phyloP scores from a whole-genome alignment of 2,888 invertebrate genomes.

The Chironomus tentans region DNA sequence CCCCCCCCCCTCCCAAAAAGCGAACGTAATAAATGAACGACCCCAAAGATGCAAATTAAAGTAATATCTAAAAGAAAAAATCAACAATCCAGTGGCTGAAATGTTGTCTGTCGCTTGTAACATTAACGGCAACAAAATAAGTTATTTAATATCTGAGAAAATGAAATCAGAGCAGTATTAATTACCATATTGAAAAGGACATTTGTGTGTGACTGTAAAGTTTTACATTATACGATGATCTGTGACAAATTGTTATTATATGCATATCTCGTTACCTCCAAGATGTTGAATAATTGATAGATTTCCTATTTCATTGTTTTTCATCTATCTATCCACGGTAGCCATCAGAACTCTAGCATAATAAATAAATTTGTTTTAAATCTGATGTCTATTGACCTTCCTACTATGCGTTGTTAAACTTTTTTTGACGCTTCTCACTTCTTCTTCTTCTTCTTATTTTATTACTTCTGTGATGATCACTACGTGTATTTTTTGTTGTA shows the following conservation, averaged over 20 bases:
- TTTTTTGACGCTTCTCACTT: no score
- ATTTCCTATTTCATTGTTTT: neutral
- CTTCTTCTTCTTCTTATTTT: no score
- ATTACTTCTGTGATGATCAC: no score
- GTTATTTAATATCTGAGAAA: neutral
- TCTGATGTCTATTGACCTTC: neutral
- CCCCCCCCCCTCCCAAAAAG: no score
- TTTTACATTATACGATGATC: neutral
- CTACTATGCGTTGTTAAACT: neutral
- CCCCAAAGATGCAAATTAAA: neutral
- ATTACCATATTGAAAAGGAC: neutral
- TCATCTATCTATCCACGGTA: neutral
- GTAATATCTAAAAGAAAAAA: neutral
- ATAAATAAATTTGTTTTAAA: neutral
- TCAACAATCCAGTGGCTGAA: neutral
- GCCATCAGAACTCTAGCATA: neutral
- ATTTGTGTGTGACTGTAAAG: neutral
- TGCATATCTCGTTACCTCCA: neutral
- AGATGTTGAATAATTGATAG: neutral
- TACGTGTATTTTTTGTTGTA: no score
- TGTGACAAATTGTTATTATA: neutral
- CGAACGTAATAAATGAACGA: no score
- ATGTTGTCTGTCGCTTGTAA: neutral
- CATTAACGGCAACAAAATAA: neutral
- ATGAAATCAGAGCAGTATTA: neutral